A percentile compares a stretch with the other conserved stretches of the same genome.
phyloP scores from a whole-genome alignment of 2,888 invertebrate genomes.

The Apoda limacodes region DNA sequence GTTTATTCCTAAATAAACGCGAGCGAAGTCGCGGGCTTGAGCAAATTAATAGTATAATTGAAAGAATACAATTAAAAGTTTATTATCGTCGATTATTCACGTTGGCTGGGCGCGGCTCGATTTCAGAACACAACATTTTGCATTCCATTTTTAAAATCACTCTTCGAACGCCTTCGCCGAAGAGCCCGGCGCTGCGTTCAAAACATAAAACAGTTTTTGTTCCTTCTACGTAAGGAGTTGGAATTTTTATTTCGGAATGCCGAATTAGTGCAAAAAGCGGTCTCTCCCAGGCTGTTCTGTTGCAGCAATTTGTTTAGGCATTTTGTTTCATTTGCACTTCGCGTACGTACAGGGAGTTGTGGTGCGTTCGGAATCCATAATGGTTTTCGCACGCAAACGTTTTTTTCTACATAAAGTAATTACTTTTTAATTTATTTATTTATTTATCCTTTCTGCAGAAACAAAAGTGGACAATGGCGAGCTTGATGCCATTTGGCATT shows the following conservation, averaged over 20 bases:
- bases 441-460: too few species aligned
- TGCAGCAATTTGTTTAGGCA: constrained; percentile 63
- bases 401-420: too few species aligned
- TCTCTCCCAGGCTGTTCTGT: constrained; percentile 39
- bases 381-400: constrained; percentile 27
- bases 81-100: constrained; percentile 17
- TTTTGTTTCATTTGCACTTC: constrained; percentile 63
- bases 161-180: constrained; percentile 37
- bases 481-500: too few species aligned
- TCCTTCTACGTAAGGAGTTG: constrained; percentile 49
- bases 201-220: constrained; percentile 42
- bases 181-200: constrained; percentile 27
- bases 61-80: too few species aligned
- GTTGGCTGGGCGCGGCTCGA: constrained; percentile 28
- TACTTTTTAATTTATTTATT: too few species aligned
- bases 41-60: too few species aligned
- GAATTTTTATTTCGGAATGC: constrained; percentile 70
- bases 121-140: constrained; percentile 37
- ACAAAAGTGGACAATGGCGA: too few species aligned
- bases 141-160: constrained; percentile 27
- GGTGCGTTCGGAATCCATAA: constrained; percentile 50
- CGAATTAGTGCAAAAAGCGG: constrained; percentile 68
- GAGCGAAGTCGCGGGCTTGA: too few species aligned
- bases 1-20: too few species aligned
- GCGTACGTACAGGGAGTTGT: constrained; percentile 27